A percentile compares a stretch with the other conserved stretches of the same genome.
Evolutionary conservation across 2,113 vertebrate species (phyloP).

Genomic region (Rallus limicola): DNA sequence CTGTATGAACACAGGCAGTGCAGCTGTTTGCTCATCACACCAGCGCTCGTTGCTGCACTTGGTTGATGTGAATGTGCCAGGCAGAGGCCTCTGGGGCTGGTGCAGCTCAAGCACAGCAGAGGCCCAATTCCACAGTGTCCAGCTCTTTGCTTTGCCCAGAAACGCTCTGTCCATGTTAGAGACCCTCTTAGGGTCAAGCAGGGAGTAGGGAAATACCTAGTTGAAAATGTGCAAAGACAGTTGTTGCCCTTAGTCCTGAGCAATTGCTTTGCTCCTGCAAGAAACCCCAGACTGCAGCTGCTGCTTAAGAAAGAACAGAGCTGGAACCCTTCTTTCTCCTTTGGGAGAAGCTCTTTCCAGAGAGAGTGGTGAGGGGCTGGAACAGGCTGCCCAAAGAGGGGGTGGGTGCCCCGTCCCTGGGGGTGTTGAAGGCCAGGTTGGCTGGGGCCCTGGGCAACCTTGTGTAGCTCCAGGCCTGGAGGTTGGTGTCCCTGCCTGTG

Average conservation of each 20-base stretch:
- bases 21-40: constrained; percentile 20
- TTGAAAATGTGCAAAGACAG: neutral
- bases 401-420: no score
- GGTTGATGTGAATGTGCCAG: neutral
- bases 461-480: no score
- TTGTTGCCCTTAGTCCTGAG: neutral
- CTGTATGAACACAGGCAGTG: neutral
- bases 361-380: no score
- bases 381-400: no score
- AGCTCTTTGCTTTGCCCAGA: neutral
- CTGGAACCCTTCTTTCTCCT: neutral
- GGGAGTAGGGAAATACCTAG: neutral
- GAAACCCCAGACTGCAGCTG: neutral
- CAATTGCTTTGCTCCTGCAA: neutral
- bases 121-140: neutral
- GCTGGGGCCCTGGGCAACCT: no score
- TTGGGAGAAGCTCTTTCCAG: no score
- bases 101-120: neutral
- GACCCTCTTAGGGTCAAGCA: neutral
- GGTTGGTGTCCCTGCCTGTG: no score
- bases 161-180: fast-evolving
- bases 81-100: neutral
- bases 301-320: neutral
- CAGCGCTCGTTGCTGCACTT: neutral
- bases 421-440: no score